Evolutionary conservation across 2,888 invertebrate species (phyloP).

Genomic region (Phalangium opilio): DNA sequence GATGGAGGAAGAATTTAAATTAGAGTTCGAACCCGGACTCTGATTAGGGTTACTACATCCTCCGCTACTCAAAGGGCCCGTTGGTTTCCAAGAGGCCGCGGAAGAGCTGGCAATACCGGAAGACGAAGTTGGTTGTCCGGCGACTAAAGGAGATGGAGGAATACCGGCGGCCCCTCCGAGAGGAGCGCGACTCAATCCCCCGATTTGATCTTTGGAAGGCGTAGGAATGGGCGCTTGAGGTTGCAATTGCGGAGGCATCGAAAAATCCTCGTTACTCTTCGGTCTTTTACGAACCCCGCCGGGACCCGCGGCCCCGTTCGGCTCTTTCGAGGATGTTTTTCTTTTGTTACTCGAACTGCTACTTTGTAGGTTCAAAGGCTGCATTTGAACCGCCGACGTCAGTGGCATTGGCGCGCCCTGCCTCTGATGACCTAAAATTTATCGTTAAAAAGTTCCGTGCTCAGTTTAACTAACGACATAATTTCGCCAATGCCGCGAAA

Average conservation of each 20-base stretch:
- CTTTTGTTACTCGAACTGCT: slow-evolving; percentile 8
- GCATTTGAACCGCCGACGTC: slow-evolving; percentile 1
- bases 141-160: neutral
- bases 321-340: no score
- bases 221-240: slow-evolving; percentile 11
- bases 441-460: no score
- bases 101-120: neutral
- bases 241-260: slow-evolving; percentile 14
- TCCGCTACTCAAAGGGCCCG: no score
- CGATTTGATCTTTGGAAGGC: slow-evolving; percentile 5
- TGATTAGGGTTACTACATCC: neutral
- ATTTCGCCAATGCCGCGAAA: no score
- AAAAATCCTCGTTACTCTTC: slow-evolving; percentile 13
- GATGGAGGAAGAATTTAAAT: neutral
- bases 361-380: slow-evolving; percentile 4
- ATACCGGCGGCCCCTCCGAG: slow-evolving; percentile 2
- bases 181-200: slow-evolving; percentile 5
- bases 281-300: slow-evolving; percentile 9
- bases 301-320: slow-evolving; percentile 8
- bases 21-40: slow-evolving; percentile 5
- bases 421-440: no score
- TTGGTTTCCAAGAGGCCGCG: neutral
- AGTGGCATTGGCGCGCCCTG: neutral
- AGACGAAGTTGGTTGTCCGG: neutral
- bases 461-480: no score